Evolutionary conservation across 2,113 vertebrate genomes (phyloP), one percentile per base, ranked within the genome.

Genomic region (Mionectes macconnelli): DNA sequence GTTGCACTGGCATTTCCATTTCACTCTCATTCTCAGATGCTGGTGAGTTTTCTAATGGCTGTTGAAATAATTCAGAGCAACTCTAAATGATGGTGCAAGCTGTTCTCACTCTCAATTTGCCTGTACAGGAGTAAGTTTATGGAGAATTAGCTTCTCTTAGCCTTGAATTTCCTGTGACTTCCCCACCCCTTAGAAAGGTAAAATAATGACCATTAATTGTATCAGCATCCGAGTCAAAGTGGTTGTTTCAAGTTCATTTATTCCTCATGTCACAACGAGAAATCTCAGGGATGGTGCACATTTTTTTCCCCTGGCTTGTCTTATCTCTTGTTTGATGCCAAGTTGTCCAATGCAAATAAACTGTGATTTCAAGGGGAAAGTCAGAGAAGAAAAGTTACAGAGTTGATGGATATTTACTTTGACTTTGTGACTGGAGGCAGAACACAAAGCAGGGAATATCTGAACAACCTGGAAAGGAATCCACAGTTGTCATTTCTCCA

Each of bases 401-500:
- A 52, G 55, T 40, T 77, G 93, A 90, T 67, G 73, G 73, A 73
- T 96, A 96, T 94, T 96, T 92, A 49, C 42, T 93, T 72, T 87
- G 92, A 95, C 83, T 96, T 77, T 83, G 89, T 84, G 82, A 68
- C 93, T 87, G 37, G 76, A 95, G 76, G 91, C 52, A 77, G 63
- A 69, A 84, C n/a, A 59, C 56, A 87, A 84, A 57, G 16, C 76
- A 67, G 60, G 55, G 72, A 78, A 72, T 69, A 85, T 49, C 31
- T 33, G 33, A 85, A 66, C 79, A 84, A 35, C 35, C 53, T n/a
- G 45, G 57, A 75, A 76, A 82, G 12, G 24, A 90, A 84, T 44
- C 42, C 22, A 40, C 24, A 72, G 39, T 44, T 84, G 68, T 60
- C 60, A 40, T 86, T 60, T 91, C 84, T 89, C 72, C 83, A 62